These are phyloP conservation scores for Amblyopsis hoosieri DNA, from an alignment of 2,797 vertebrate genomes.

Conservation along the genomic window DNA sequence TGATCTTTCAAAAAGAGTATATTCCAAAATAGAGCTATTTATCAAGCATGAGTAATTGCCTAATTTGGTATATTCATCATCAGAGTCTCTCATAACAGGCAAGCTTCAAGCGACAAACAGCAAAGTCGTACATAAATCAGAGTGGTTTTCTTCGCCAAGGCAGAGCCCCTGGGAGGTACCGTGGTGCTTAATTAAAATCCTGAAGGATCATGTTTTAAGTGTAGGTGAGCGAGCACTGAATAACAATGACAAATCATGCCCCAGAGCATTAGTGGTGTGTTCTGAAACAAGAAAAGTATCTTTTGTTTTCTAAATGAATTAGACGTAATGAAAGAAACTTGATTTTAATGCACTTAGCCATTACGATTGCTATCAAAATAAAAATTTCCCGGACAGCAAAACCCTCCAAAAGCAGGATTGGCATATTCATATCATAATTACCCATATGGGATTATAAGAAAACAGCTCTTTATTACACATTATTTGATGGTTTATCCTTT, in stretches of 20 bases:
- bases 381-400: conserved; percentile 53
- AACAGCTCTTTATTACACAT: conserved; percentile 74
- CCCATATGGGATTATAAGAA: conserved; percentile 71
- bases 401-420: conserved; percentile 70
- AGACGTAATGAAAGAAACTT: conserved; percentile 57
- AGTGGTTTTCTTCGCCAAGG: conserved; percentile 81
- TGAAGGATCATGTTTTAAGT: conserved; percentile 87
- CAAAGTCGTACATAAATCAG: conserved; percentile 84
- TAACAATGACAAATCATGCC: conserved; percentile 83
- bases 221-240: conserved; percentile 81
- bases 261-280: conserved; percentile 72
- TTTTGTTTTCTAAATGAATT: conserved; percentile 63
- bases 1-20: conserved; percentile 56
- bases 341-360: conserved; percentile 39
- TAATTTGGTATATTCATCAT: conserved; percentile 70
- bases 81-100: conserved; percentile 70
- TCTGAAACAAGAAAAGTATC: conserved; percentile 69
- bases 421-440: conserved; percentile 79
- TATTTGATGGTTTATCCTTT: conserved; percentile 68
- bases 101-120: conserved; percentile 77
- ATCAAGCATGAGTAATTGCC: conserved; percentile 78
- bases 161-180: conserved; percentile 77
- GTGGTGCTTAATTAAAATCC: conserved; percentile 87
- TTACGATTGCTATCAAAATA: conserved; percentile 51
- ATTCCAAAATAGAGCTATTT: conserved; percentile 76